phyloP scores from a whole-genome alignment of 2,888 invertebrate genomes.

The Phorcus lineatus region DNA sequence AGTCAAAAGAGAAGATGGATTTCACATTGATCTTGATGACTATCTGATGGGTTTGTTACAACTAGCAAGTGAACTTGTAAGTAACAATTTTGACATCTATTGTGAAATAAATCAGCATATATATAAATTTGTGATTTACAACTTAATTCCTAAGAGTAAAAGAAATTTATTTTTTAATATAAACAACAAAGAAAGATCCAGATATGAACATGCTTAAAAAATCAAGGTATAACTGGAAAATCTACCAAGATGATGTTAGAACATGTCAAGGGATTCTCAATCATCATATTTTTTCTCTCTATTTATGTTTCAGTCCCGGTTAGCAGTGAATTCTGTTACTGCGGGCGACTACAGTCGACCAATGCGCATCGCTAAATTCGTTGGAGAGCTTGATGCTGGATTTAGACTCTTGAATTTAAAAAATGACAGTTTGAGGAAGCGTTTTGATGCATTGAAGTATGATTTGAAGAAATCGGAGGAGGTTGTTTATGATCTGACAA shows the following conservation, averaged over 20 bases:
- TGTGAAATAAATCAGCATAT: no score
- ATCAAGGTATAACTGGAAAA: no score
- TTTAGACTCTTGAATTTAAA: conserved; percentile 92
- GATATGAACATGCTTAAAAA: no score
- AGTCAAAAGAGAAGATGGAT: conserved; percentile 83
- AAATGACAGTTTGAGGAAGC: conserved; percentile 91
- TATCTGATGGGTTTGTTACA: conserved; percentile 87
- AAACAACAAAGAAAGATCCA: no score
- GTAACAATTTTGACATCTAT: conserved; percentile 44
- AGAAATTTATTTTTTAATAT: no score
- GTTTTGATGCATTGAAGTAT: conserved; percentile 83
- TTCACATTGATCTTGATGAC: conserved; percentile 93
- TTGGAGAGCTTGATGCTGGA: conserved; percentile 90
- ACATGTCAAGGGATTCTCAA: no score
- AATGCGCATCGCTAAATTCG: conserved; percentile 88
- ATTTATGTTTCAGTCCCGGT: conserved; percentile 70
- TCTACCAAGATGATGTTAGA: no score
- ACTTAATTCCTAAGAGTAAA: no score
- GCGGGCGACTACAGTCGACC: conserved; percentile 89
- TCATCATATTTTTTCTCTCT: no score
- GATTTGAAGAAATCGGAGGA: conserved; percentile 93
- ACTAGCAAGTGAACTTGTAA: conserved; percentile 89
- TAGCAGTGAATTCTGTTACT: conserved; percentile 76
- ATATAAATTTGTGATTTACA: no score
- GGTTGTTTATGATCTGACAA: conserved; percentile 74